Evolutionary conservation across 2,797 vertebrate species (phyloP), one percentile per base, ranked within the genome.

Genomic region (Phataginus tricuspis): DNA sequence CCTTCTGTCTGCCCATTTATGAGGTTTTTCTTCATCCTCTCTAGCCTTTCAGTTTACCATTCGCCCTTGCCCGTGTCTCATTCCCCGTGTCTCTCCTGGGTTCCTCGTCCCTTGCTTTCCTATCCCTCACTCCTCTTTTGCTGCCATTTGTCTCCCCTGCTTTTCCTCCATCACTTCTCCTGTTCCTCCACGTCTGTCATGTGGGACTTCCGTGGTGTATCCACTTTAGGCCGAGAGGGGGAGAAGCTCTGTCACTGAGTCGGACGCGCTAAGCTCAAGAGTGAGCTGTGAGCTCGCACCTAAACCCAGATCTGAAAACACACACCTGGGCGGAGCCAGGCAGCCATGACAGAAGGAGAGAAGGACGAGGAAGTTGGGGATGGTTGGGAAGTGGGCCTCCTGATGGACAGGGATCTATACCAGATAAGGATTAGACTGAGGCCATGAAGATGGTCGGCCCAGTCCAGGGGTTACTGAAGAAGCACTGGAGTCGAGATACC

Each of bases 181-280:
- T 7, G 4, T 14, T 79, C 16, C 31, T 71, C 39, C 31, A 31
- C 31, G 51, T 34, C 34, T 53, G 29, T 21, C 42, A 8, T 37
- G 1, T 53, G 19, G n/a, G 9, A 25, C 12, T 42, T 10, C 23
- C 1, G 0, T 8, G 69, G 10, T 49, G 4, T 5, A 5, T 42
- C 29, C 37, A 14, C 5, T 13, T 13, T 6, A 61, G 42, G 13
- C 45, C 8, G 1, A 49, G 39, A 25, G 11, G n/a, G 31, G 45
- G 45, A 45, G 45, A 11, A 45, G 16, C 63, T 21, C 0, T 13
- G 1, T 31, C 31, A 11, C 7, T 18, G 39, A 72, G 42, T 2
- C 10, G 4, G 21, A 19, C 5, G 0, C 14, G 1, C n/a, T 82
- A 19, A 21, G 37, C 31, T 75, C 53, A 5, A 31, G 27, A n/a